phyloP scores from a whole-genome alignment of 2,888 invertebrate genomes.

The Athalia rosae region DNA sequence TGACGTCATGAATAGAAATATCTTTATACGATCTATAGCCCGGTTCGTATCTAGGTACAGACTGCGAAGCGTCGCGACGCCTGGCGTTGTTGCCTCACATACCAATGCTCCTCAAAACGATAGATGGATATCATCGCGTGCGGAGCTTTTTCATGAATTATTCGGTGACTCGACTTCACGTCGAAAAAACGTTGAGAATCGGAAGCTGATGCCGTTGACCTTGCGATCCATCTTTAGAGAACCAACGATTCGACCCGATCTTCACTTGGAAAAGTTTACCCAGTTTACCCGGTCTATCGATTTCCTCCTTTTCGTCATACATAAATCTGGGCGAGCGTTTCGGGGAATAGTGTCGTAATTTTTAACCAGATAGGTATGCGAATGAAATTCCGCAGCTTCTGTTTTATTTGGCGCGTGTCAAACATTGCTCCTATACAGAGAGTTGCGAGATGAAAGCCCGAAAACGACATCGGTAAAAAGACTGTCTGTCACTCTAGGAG shows the following conservation, averaged over 20 bases:
- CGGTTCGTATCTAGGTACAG: neutral
- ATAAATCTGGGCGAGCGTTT: too few species aligned
- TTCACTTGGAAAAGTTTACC: neutral
- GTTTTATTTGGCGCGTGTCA: neutral
- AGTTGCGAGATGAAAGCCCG: neutral
- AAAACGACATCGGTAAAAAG: conserved; percentile 23
- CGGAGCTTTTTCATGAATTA: conserved; percentile 42
- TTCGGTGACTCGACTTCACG: conserved; percentile 30
- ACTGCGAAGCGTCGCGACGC: conserved; percentile 37
- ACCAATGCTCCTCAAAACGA: conserved; percentile 28
- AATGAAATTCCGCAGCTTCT: neutral
- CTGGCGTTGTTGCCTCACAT: conserved; percentile 9
- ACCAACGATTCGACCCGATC: conserved; percentile 10
- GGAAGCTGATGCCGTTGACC: conserved; percentile 20
- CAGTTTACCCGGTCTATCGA: neutral
- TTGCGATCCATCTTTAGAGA: conserved; percentile 1
- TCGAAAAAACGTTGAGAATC: conserved; percentile 19
- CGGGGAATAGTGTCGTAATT: too few species aligned
- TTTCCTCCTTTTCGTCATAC: too few species aligned
- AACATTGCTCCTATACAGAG: neutral
- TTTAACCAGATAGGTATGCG: too few species aligned
- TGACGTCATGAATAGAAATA: conserved; percentile 55
- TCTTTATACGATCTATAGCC: conserved; percentile 51
- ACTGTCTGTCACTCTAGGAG: conserved; percentile 25
- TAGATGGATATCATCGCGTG: conserved; percentile 49